Conservation (phyloP, 2,888 invertebrate species). For the Apotomis capreana region DNA sequence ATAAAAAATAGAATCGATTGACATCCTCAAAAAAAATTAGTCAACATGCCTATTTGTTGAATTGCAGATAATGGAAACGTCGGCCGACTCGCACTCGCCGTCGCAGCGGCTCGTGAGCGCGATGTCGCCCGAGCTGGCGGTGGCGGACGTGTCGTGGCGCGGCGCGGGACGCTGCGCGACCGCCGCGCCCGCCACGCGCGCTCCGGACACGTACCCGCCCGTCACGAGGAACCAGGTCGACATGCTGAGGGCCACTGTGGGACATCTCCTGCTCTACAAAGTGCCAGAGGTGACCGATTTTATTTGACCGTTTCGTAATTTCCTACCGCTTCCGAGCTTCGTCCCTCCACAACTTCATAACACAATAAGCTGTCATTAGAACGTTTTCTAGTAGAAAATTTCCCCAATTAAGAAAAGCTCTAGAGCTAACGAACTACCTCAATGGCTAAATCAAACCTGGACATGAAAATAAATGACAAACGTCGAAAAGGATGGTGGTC, state of each 20-base stretch:
- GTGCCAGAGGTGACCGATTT: conserved; percentile 69
- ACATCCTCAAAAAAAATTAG: too few relatives aligned
- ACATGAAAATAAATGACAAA: too few relatives aligned
- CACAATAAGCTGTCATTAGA: too few relatives aligned
- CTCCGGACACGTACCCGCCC: conserved; percentile 88
- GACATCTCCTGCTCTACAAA: conserved; percentile 90
- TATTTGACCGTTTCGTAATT: neutral
- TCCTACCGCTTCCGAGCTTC: too few relatives aligned
- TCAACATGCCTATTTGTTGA: too few relatives aligned
- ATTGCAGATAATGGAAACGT: conserved; percentile 72
- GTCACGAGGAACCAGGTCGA: conserved; percentile 87
- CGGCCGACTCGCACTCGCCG: conserved; percentile 82
- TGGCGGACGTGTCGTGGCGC: conserved; percentile 85
- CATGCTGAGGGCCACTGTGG: conserved; percentile 91
- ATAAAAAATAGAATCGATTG: too few relatives aligned
- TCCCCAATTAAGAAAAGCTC: too few relatives aligned
- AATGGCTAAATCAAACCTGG: too few relatives aligned
- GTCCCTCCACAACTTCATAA: too few relatives aligned
- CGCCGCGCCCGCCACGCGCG: conserved; percentile 71
- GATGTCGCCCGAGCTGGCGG: conserved; percentile 86
- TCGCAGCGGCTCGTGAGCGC: conserved; percentile 83
- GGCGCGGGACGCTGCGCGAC: conserved; percentile 88
- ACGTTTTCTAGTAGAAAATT: too few relatives aligned
- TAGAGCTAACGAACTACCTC: too few relatives aligned
- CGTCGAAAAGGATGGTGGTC: too few relatives aligned